Conservation (phyloP, 2,797 vertebrate genomes). For the Squalus acanthias region DNA sequence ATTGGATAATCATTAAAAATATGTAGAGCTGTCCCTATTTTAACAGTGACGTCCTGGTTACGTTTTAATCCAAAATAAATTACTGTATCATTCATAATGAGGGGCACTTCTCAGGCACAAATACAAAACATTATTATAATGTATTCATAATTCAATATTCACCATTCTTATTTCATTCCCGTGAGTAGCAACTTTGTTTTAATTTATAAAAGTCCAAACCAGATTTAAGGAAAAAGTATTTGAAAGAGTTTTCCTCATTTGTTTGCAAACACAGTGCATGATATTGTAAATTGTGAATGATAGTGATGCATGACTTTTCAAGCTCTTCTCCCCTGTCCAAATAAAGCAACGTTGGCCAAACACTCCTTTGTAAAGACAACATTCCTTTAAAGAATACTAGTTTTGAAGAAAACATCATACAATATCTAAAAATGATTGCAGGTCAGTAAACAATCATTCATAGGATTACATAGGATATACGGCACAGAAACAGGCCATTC, state of each 20-base stretch:
- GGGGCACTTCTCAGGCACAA: neutral
- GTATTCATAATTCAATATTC: neutral
- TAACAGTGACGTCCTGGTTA: no score
- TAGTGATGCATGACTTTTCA: no score
- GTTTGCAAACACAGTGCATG: no score
- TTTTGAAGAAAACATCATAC: neutral
- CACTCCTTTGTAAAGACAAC: neutral
- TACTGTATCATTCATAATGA: neutral
- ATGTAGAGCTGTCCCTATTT: no score
- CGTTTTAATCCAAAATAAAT: neutral
- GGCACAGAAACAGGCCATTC: no score
- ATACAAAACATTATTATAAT: neutral
- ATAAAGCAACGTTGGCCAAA: no score
- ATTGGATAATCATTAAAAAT: neutral
- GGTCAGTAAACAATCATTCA: neutral
- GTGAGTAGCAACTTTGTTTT: neutral
- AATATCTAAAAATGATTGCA: neutral
- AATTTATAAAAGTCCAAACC: neutral
- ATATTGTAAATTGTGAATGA: neutral
- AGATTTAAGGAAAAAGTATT: neutral
- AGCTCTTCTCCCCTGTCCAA: no score
- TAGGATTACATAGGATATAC: no score
- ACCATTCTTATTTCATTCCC: neutral
- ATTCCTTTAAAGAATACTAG: neutral
- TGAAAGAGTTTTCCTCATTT: no score